phyloP scores from a whole-genome alignment of 2,113 vertebrate species.

The Monarcha castaneiventris region DNA sequence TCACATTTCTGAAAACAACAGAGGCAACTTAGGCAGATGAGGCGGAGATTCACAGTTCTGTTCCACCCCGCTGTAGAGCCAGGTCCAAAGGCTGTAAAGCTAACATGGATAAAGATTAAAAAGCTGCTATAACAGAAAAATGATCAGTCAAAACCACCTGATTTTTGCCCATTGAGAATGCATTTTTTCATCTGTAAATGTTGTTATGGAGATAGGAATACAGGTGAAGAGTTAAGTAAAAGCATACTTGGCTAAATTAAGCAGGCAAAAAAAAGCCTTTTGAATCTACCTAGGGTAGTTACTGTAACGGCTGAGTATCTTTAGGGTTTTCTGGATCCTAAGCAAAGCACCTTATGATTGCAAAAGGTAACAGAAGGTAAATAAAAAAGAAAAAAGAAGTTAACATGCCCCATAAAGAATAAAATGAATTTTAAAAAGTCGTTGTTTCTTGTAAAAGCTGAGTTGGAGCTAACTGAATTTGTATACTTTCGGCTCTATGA shows the following conservation, averaged over 20 bases:
- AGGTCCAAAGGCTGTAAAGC: neutral
- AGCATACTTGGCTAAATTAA: neutral
- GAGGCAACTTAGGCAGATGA: neutral
- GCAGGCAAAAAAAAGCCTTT: neutral
- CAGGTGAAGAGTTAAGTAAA: neutral
- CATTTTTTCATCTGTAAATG: neutral
- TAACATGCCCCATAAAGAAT: neutral
- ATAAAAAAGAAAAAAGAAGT: neutral
- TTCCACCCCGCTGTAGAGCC: neutral
- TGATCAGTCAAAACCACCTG: neutral
- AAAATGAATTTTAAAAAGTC: neutral
- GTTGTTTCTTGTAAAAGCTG: neutral
- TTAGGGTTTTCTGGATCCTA: neutral
- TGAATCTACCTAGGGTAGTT: neutral
- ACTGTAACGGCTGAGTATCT: neutral
- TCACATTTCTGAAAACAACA: neutral
- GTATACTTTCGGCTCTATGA: neutral
- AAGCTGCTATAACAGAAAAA: neutral
- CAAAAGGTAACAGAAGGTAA: neutral
- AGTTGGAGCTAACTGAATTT: neutral
- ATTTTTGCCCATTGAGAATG: neutral
- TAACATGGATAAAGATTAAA: neutral
- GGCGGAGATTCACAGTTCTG: neutral
- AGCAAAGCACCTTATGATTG: neutral
- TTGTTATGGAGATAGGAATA: neutral